Conservation (phyloP, 2,888 invertebrate genomes). For the Tribolium freemani region DNA sequence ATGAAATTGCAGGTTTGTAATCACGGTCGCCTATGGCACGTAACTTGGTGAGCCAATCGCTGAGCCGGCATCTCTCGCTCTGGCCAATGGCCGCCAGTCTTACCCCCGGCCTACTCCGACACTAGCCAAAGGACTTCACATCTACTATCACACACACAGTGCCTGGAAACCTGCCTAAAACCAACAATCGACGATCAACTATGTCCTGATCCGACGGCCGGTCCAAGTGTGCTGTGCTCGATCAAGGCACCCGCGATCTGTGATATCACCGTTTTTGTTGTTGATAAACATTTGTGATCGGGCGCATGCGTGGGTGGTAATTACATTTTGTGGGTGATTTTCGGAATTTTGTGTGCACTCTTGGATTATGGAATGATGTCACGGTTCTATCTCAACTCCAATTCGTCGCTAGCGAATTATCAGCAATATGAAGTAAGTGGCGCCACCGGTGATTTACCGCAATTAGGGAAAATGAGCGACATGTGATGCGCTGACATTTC, state of each 20-base stretch:
- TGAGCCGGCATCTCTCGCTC: constrained; percentile 62
- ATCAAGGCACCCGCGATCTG: constrained; percentile 35
- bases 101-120: constrained; percentile 64
- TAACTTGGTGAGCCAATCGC: constrained; percentile 67
- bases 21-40: constrained; percentile 65
- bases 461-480: too few relatives aligned
- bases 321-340: constrained; percentile 47
- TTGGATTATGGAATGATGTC: constrained; percentile 66
- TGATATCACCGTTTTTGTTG: constrained; percentile 26
- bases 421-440: constrained; percentile 67
- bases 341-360: constrained; percentile 25
- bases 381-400: constrained; percentile 66
- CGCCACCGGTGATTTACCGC: background rate
- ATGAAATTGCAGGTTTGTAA: constrained; percentile 66
- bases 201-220: constrained; percentile 34
- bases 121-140: constrained; percentile 63
- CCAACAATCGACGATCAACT: constrained; percentile 48
- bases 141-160: constrained; percentile 60
- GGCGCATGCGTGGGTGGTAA: constrained; percentile 41
- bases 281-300: constrained; percentile 35
- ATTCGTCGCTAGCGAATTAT: constrained; percentile 66
- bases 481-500: background rate
- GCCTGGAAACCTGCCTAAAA: constrained; percentile 64
- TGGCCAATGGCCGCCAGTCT: constrained; percentile 68
- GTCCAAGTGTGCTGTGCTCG: constrained; percentile 37